Conservation (phyloP, 2,797 vertebrate species). For the Aselliscus stoliczkanus region DNA sequence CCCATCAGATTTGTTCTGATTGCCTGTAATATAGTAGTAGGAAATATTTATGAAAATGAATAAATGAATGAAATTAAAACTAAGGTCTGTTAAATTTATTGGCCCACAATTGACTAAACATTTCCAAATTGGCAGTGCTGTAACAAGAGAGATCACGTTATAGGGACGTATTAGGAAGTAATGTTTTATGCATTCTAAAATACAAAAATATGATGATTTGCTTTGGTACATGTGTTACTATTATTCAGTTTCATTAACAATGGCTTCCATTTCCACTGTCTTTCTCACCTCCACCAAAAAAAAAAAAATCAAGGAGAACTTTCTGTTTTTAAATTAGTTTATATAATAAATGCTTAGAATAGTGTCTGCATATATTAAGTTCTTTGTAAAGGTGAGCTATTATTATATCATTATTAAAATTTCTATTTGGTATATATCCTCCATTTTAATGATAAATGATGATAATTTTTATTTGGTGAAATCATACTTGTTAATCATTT, state of each 20-base stretch:
- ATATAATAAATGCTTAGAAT: neutral
- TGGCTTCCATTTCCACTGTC: neutral
- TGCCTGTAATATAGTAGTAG: neutral
- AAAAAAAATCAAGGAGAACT: neutral
- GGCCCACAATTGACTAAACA: neutral
- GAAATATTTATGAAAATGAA: neutral
- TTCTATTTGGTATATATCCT: neutral
- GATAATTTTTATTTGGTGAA: constrained; percentile 6
- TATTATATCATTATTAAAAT: neutral
- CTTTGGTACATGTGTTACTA: neutral
- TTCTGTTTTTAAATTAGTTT: neutral
- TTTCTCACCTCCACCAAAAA: neutral
- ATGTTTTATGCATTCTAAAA: neutral
- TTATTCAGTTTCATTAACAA: neutral
- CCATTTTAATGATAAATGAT: neutral
- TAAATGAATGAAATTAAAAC: neutral
- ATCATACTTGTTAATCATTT: neutral
- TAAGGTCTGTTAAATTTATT: neutral
- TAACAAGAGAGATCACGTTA: neutral
- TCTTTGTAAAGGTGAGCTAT: neutral
- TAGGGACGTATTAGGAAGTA: neutral
- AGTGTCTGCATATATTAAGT: neutral
- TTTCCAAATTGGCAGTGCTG: neutral
- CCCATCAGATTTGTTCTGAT: neutral
- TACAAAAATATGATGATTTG: neutral